phyloP scores from a whole-genome alignment of 2,888 invertebrate genomes.

The Leucania comma region DNA sequence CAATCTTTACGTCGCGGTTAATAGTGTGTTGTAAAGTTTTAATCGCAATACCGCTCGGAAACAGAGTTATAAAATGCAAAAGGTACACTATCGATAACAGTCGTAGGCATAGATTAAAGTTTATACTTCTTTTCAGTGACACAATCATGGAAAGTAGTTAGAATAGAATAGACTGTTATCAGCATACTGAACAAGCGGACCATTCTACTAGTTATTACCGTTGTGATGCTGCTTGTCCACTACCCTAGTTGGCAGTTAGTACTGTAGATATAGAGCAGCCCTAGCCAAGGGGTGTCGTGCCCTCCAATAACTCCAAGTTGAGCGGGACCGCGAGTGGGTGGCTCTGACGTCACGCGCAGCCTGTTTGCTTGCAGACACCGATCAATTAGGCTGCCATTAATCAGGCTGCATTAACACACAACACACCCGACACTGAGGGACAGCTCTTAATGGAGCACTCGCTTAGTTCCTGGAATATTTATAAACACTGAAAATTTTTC shows the following conservation, averaged over 20 bases:
- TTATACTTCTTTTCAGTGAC: conserved; percentile 1
- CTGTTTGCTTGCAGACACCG: conserved; percentile 33
- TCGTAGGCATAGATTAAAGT: neutral
- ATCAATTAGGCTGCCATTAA: conserved; percentile 53
- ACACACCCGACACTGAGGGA: conserved; percentile 26
- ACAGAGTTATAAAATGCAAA: conserved; percentile 12
- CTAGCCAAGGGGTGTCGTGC: conserved; percentile 21
- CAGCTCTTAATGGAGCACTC: conserved; percentile 10
- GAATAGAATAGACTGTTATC: neutral
- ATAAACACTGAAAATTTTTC: neutral
- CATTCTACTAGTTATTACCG: neutral
- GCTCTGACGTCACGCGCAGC: conserved; percentile 46
- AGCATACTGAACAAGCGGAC: neutral
- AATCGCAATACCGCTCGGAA: conserved; percentile 11
- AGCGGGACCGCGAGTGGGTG: conserved; percentile 34
- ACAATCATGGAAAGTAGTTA: neutral
- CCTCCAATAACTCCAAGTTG: conserved; percentile 24
- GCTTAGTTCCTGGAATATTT: conserved; percentile 13
- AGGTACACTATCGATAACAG: conserved; percentile 12
- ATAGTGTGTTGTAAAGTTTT: neutral
- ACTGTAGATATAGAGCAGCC: conserved; percentile 16
- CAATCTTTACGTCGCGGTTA: neutral
- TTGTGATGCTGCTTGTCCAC: neutral
- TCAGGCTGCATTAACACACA: conserved; percentile 36
- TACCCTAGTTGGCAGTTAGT: neutral